Conservation (phyloP, 2,888 invertebrate species). For the Glaucopsyche alexis region DNA sequence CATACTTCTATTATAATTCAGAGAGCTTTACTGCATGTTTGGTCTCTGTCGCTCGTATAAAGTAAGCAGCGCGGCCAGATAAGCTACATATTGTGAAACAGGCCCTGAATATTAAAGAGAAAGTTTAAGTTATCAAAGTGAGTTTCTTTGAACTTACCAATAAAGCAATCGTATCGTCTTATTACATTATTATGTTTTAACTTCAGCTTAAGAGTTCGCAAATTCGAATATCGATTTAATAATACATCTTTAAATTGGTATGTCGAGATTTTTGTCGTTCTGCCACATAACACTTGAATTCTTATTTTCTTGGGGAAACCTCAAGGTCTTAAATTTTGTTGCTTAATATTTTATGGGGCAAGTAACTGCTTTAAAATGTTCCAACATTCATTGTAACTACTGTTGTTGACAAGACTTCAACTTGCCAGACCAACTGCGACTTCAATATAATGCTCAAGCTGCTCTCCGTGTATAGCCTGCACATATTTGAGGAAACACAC, state of each 20-base stretch:
- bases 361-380: background rate
- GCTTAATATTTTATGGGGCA: background rate
- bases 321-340: background rate
- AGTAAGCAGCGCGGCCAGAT: too few relatives aligned
- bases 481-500: slow-evolving; percentile 19
- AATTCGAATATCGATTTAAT: background rate
- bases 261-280: background rate
- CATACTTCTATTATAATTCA: too few relatives aligned
- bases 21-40: too few relatives aligned
- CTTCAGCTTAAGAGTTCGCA: background rate
- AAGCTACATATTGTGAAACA: background rate
- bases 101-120: background rate
- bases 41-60: too few relatives aligned
- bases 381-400: background rate
- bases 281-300: background rate
- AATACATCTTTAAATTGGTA: background rate
- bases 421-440: background rate
- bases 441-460: background rate
- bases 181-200: background rate
- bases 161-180: background rate
- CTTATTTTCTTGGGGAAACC: background rate
- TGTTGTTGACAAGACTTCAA: background rate
- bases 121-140: background rate
- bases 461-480: slow-evolving; percentile 3
- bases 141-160: slow-evolving; percentile 3